Base-by-base conservation (phyloP, 2,797 vertebrate species). In the Lutjanus argentimaculatus region DNA sequence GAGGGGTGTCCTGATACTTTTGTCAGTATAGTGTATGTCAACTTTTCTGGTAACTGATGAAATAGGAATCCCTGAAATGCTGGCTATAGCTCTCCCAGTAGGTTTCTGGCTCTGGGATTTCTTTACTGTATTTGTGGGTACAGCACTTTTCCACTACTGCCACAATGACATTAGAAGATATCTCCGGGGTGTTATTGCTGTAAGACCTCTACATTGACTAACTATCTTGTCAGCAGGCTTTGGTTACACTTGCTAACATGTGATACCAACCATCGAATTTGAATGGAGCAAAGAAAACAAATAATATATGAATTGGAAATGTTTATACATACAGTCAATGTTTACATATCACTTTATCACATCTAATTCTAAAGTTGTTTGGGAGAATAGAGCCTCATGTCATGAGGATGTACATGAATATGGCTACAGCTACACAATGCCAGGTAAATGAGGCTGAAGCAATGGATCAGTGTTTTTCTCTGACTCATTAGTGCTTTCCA, bases 401-500 rank as follows among this genome's bases (percentile, higher is more conserved):
- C 56, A 68, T 42, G 4, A 59, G 30, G 51, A 48, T 61, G 21
- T 67, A 57, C 17, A 48, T 57, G 7, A 63, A 22, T 46, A 55
- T 55, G 19, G 46, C 19, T 43, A 57, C n/a, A 72, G 14, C 67
- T 17, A 48, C 67, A 64, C 10, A 53, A 21, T 19, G n/a, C 21
- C 49, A 43, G 46, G 58, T 72, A 68, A 85, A 71, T 52, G 19
- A 42, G 69, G 43, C 17, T 74, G 17, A 68, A 62, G 63, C 49
- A 40, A 52, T 30, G 19, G 65, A 82, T 90, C 83, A 75, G 67
- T 88, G 51, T 57, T 57, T 43, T 75, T 77, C 51, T 77, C 75
- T 49, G 48, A 49, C 72, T 92, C 76, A 92, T 91, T 89, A 87
- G 65, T 56, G 66, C 43, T 80, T 85, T 65, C 52, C 68, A 62